Evolutionary conservation across 1,140 invertebrate species (phyloP).

Genomic region (Argopecten irradians): DNA sequence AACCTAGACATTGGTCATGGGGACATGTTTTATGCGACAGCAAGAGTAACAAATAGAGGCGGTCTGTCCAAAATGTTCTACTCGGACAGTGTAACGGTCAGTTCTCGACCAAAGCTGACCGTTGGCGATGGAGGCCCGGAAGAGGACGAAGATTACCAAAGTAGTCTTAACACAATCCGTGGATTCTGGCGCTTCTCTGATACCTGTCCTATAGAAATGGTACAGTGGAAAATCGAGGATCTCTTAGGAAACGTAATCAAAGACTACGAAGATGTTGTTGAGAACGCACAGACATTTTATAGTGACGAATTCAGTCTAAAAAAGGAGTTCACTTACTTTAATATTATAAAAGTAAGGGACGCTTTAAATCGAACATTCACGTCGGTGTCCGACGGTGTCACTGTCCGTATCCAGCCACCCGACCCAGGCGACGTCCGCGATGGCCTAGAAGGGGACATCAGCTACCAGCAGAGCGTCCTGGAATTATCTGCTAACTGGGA

Average conservation of each 20-base stretch:
- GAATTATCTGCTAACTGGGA: constrained; percentile 58
- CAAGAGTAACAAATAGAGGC: constrained; percentile 51
- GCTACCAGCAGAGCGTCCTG: constrained; percentile 51
- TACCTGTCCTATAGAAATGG: constrained; percentile 44
- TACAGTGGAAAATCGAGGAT: constrained; percentile 51
- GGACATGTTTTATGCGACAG: constrained; percentile 46
- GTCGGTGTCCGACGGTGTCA: constrained; percentile 56
- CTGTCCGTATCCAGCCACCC: constrained; percentile 54
- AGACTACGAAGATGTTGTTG: constrained; percentile 30
- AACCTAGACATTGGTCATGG: constrained; percentile 41
- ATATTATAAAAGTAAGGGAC: constrained; percentile 48
- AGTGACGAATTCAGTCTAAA: constrained; percentile 52
- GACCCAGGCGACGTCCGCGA: constrained; percentile 51
- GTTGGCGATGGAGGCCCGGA: constrained; percentile 53
- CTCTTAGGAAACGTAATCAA: constrained; percentile 49
- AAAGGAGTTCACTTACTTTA: constrained; percentile 53
- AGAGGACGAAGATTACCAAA: constrained; percentile 49
- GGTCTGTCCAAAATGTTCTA: constrained; percentile 48
- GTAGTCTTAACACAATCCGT: constrained; percentile 44
- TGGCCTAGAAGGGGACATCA: constrained; percentile 49
- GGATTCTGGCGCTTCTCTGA: constrained; percentile 53
- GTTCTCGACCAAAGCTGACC: constrained; percentile 40
- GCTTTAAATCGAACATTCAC: constrained; percentile 54
- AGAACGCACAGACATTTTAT: constrained; percentile 40
- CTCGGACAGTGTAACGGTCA: constrained; percentile 51